Conservation (phyloP, 2,797 vertebrate species). For the Takifugu rubripes region DNA sequence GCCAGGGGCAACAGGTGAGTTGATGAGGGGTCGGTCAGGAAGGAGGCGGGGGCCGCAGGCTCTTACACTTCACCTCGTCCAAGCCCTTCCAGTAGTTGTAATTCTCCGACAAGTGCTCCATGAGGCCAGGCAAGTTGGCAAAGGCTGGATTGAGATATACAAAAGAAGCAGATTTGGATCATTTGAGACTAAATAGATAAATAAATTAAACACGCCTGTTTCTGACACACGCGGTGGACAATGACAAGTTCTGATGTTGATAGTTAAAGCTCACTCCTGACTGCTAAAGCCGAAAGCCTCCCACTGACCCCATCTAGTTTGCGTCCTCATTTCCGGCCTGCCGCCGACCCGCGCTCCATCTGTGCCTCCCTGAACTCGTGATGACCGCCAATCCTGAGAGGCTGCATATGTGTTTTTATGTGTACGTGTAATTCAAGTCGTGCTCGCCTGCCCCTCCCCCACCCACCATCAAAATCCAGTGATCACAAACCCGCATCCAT, state of each 20-base stretch:
- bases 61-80: conserved; percentile 92
- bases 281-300: conserved; percentile 14
- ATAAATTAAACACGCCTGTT: too few species aligned
- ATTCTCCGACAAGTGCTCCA: conserved; percentile 90
- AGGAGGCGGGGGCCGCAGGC: conserved; percentile 82
- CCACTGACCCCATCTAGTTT: conserved; percentile 38
- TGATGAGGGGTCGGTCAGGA: conserved; percentile 58
- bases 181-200: background rate
- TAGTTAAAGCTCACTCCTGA: too few species aligned
- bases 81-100: conserved; percentile 96
- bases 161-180: background rate
- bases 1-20: conserved; percentile 11
- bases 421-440: conserved; percentile 10
- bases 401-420: conserved; percentile 35
- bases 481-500: conserved; percentile 16
- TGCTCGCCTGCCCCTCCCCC: conserved; percentile 4
- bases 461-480: background rate
- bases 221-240: too few species aligned
- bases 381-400: conserved; percentile 27
- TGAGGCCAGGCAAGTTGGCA: conserved; percentile 88
- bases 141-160: conserved; percentile 77
- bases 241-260: too few species aligned
- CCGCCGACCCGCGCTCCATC: conserved; percentile 13
- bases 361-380: conserved; percentile 9
- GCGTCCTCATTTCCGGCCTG: conserved; percentile 36